phyloP scores from a whole-genome alignment of 2,113 vertebrate genomes.

The Tricholaema leucomelas region DNA sequence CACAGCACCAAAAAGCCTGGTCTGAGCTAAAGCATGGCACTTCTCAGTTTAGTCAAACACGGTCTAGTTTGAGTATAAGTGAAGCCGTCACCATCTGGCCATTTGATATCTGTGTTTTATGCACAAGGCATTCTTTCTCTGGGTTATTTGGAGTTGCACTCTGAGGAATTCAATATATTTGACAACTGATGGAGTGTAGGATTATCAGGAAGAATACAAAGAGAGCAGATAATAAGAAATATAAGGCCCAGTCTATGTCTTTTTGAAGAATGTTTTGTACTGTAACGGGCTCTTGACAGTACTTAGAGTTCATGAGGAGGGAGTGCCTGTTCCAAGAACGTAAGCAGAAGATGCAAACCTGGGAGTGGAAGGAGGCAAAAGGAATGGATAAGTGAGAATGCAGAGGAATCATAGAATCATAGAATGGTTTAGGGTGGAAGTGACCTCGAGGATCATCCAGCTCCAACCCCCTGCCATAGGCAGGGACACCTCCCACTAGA shows the following conservation, averaged over 20 bases:
- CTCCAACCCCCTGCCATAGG: no score
- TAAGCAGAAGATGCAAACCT: conserved; percentile 38
- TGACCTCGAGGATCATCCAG: no score
- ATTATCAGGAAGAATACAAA: neutral
- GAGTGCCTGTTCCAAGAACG: conserved; percentile 47
- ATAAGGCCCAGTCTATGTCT: neutral
- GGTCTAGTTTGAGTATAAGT: neutral
- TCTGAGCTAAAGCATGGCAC: neutral
- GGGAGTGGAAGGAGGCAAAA: conserved; percentile 60
- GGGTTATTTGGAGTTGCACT: neutral
- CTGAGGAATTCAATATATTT: neutral
- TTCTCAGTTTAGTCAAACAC: neutral
- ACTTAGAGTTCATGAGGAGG: conserved; percentile 23
- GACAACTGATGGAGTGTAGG: neutral
- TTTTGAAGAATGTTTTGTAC: neutral
- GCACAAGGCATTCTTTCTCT: neutral
- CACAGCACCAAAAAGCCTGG: neutral
- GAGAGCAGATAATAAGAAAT: neutral
- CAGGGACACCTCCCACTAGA: no score
- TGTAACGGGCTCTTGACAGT: conserved; percentile 15
- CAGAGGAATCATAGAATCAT: no score
- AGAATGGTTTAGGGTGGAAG: no score
- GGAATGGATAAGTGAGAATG: conserved; percentile 43
- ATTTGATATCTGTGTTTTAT: neutral
- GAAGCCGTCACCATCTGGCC: neutral